Evolutionary conservation across 1,140 invertebrate species (phyloP).

Genomic region (Ceratosolen fusciceps): DNA sequence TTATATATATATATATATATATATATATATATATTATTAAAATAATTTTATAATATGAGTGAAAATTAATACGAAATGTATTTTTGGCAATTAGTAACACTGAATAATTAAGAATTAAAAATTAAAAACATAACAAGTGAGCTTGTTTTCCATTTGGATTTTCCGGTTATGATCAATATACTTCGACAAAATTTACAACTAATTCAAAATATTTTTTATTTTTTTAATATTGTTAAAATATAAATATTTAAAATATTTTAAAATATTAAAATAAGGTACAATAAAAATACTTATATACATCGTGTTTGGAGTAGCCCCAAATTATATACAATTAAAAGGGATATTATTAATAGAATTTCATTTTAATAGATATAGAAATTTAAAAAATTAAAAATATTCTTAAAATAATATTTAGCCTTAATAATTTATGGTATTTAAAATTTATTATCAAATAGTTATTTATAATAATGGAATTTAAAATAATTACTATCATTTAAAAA

Average conservation of each 20-base stretch:
- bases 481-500: neutral
- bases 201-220: too few species aligned
- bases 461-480: neutral
- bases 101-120: constrained; percentile 67
- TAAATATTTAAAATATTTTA: constrained; percentile 1
- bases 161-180: constrained; percentile 50
- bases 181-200: constrained; percentile 15
- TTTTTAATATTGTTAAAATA: constrained; percentile 25
- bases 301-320: too few species aligned
- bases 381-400: too few species aligned
- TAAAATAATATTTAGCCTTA: too few species aligned
- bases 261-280: neutral
- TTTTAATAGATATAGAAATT: too few species aligned
- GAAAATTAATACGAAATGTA: constrained; percentile 9
- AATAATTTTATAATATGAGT: too few species aligned
- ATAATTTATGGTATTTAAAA: too few species aligned
- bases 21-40: too few species aligned
- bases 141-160: constrained; percentile 53
- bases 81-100: constrained; percentile 55
- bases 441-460: too few species aligned
- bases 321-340: too few species aligned
- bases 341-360: too few species aligned
- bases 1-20: too few species aligned
- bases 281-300: neutral
- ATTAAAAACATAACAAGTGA: constrained; percentile 64